Evolutionary conservation across 2,113 vertebrate genomes (phyloP), one percentile per base, ranked within the genome.

Genomic region (Puffinus mauretanicus): DNA sequence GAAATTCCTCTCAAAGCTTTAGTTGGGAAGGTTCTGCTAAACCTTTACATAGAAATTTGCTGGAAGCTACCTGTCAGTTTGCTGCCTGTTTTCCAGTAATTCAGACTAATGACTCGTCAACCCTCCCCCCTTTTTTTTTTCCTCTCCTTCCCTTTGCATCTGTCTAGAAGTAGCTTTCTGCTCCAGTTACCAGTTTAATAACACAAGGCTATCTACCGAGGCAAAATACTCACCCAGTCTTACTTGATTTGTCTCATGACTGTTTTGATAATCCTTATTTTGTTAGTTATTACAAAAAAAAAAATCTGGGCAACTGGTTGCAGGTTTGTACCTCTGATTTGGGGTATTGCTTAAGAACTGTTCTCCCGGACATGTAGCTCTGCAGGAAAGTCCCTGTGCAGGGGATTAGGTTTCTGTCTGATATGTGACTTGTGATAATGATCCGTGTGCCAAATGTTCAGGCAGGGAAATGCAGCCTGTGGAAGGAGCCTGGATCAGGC

Each of bases 51-150:
- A 44, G 78, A 89, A 89, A 93, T 93, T 79, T 89, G 94, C 96
- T 94, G 91, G 93, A 94, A 96, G 91, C 83, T 92, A 94, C 86
- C 86, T 92, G 95, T 96, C 96, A 97, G 49, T 86, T 94, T 94
- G 40, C 86, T 94, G 86, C 62, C 77, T 26, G 11, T 90, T 95
- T 91, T 80, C 78, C 81, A 89, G 54, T 96, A 94, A 96, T 97
- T 96, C 94, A 94, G 70, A 94, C 83, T 96, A 96, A 95, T 89
- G 86, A 91, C 73, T 93, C 7, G 14, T 94, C 91, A 95, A 21
- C 51, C 16, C 12, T 8, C 18, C 36, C 11, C 18, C 11, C 3
- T 4, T 2, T 7, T 18, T 27, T 42, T 71, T 27, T n/a, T n/a
- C n/a, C 19, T 40, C 36, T 30, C 10, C 21, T n/a, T 9, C 34